Percentiles rank a stretch among this genome's conserved stretches.
These are phyloP conservation scores for Nomada lathburiana DNA, from an alignment of 2,888 invertebrate genomes.

Conservation along the genomic window DNA sequence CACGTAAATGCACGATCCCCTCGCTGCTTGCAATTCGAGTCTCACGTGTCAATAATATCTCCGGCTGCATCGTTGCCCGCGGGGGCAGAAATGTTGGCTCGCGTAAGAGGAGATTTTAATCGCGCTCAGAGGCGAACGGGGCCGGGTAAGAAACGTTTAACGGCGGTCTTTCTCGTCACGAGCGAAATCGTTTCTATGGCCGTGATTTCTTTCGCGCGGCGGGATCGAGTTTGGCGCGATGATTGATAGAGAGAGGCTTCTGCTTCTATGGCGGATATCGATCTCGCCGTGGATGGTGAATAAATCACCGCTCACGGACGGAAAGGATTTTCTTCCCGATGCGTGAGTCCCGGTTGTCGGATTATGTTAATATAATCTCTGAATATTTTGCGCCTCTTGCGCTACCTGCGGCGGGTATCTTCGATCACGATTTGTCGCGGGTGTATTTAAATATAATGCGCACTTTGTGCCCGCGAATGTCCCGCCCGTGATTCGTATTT, in stretches of 20 bases:
- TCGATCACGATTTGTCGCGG: too few relatives aligned
- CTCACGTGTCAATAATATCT: conserved; percentile 62
- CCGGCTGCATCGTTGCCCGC: conserved; percentile 39
- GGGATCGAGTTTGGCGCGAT: neutral
- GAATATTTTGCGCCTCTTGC: neutral
- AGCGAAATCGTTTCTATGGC: conserved; percentile 15
- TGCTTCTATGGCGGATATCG: conserved; percentile 14
- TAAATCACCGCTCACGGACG: neutral
- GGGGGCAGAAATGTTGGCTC: conserved; percentile 20
- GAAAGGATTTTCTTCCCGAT: neutral
- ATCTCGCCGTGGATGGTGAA: neutral
- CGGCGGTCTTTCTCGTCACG: conserved; percentile 11
- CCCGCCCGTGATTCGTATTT: neutral
- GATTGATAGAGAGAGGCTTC: conserved; percentile 24
- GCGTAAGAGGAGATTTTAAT: conserved; percentile 48
- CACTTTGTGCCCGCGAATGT: neutral
- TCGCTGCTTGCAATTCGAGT: conserved; percentile 41
- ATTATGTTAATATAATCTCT: conserved; percentile 25
- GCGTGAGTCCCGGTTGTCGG: neutral
- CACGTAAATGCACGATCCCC: conserved; percentile 44
- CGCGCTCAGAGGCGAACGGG: neutral
- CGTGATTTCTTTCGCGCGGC: conserved; percentile 2
- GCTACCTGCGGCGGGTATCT: too few relatives aligned
- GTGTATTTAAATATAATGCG: too few relatives aligned
- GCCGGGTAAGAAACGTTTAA: conserved; percentile 4